phyloP scores from a whole-genome alignment of 2,113 vertebrate genomes.

The Brachyhypopomus occidentalis region DNA sequence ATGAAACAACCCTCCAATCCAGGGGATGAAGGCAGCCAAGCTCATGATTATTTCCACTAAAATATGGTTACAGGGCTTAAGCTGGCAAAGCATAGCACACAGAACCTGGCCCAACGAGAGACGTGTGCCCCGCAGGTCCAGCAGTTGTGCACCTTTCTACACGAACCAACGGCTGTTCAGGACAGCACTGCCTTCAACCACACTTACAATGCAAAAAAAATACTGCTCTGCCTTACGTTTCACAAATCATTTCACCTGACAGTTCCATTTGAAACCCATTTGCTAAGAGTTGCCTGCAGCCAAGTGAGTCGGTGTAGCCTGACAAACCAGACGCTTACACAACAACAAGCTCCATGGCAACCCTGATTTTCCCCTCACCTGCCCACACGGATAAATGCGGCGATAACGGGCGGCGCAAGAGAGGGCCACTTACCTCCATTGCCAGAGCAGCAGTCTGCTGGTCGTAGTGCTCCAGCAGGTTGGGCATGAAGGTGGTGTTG shows the following conservation, averaged over 20 bases:
- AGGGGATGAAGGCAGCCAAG: background rate
- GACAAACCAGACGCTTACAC: slow-evolving; percentile 34
- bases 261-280: background rate
- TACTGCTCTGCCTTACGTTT: background rate
- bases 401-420: background rate
- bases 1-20: too few species aligned
- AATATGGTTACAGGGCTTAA: background rate
- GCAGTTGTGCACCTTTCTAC: background rate
- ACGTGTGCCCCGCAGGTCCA: background rate
- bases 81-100: background rate
- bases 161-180: background rate
- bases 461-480: slow-evolving; percentile 97
- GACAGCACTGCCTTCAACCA: background rate
- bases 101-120: background rate
- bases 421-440: slow-evolving; percentile 87
- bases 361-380: slow-evolving; percentile 26
- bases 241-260: background rate
- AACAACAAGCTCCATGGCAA: slow-evolving; percentile 51
- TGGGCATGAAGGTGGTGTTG: slow-evolving; percentile 98
- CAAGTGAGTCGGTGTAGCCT: slow-evolving; percentile 15
- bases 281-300: background rate
- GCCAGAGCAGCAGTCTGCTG: slow-evolving; percentile 95
- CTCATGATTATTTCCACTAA: background rate
- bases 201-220: background rate
- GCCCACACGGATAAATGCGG: slow-evolving; percentile 22